Base-by-base conservation (phyloP, 2,888 invertebrate genomes). In the Apotomis capreana region DNA sequence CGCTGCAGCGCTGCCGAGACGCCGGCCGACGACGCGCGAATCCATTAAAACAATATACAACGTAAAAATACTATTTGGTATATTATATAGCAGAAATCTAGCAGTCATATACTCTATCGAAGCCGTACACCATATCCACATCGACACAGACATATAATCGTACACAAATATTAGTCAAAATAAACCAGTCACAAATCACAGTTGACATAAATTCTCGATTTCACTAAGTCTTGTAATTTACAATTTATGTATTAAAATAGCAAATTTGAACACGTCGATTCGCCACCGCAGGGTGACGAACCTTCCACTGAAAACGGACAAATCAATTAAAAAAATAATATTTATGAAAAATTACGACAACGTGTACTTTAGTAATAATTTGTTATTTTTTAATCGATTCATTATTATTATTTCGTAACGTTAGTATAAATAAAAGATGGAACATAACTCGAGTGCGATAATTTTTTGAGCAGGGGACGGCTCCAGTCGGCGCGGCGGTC, bases 1-100 rank as follows among this genome's bases (percentile, higher is more conserved):
- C n/a, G n/a, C n/a, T 5, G 52, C 37, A 9, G 12, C 76, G 79
- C 81, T 81, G 51, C 73, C 74, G 69, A 64, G 69, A 72, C 78
- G 80, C 79, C 84, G 84, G 86, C 87, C 76, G 81, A 77, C 40
- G 78, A 81, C 87, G 85, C 87, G 89, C 88, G 89, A 88, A 90
- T 87, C 84, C 81, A 86, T 87, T 88, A 88, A 84, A 91, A 89
- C 86, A 89, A 90, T 89, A 91, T 89, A 91, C 87, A 92, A 91
- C 90, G 88, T 92, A 92, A 92, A 92, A 92, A 93, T 92, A 93
- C 92, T 92, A 92, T 93, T 93, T 93, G 93, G 93, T 92, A 92
- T 89, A 90, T 87, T 86, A 91, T 91, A 91, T 90, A 91, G 91
- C 91, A 89, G 90, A 90, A 86, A 88, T 89, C 91, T 91, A 92